A percentile compares a stretch with the other conserved stretches of the same genome.
phyloP scores from a whole-genome alignment of 2,888 invertebrate genomes.

The Eutolmus rufibarbis region DNA sequence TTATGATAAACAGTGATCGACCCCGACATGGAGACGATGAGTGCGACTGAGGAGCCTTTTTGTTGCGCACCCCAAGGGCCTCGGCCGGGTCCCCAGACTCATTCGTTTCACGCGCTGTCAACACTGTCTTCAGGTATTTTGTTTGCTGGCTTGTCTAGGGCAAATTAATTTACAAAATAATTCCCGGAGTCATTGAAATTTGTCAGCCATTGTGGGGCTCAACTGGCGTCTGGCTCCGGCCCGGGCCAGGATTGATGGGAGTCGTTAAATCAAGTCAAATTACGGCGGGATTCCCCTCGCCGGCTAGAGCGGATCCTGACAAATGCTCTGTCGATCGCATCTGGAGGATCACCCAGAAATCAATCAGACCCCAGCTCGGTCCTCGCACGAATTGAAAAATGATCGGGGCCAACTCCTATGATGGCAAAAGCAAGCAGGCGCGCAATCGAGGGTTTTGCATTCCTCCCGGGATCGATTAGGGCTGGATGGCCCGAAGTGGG shows the following conservation, averaged over 20 bases:
- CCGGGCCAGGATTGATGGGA: neutral
- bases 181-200: neutral
- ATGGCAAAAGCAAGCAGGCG: slow-evolving; percentile 4
- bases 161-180: slow-evolving; percentile 1
- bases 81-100: neutral
- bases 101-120: slow-evolving; percentile 27
- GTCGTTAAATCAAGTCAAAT: slow-evolving; percentile 28
- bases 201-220: neutral
- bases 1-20: slow-evolving; percentile 29
- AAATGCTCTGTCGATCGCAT: slow-evolving; percentile 17
- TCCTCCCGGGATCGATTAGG: slow-evolving; percentile 19
- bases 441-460: slow-evolving; percentile 28
- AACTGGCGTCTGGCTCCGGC: neutral
- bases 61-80: neutral
- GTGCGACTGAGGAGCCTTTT: slow-evolving; percentile 15
- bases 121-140: slow-evolving; percentile 2
- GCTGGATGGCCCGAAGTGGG: neutral
- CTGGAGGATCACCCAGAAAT: slow-evolving; percentile 44
- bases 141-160: neutral
- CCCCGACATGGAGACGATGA: slow-evolving; percentile 1
- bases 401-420: slow-evolving; percentile 10
- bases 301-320: neutral
- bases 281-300: neutral
- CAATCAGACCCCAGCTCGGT: slow-evolving; percentile 35
- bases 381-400: slow-evolving; percentile 20